Conservation (phyloP, 2,888 invertebrate species). For the Punctoribates punctum region DNA sequence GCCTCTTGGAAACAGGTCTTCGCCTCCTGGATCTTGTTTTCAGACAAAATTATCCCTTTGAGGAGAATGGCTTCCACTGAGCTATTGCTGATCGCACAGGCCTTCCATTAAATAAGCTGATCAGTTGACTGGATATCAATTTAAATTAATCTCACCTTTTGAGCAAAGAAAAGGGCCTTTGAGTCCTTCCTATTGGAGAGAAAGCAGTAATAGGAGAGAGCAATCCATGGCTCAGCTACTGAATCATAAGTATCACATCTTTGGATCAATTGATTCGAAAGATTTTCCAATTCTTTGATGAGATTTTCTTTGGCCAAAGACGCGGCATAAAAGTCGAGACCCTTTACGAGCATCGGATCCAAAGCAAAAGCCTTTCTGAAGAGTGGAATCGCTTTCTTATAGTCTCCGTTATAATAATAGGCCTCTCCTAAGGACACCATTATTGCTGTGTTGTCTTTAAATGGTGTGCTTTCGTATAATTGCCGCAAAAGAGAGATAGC, state of each 20-base stretch:
- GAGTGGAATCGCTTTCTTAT: slow-evolving; percentile 61
- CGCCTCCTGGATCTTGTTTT: slow-evolving; percentile 59
- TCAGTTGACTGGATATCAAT: not conserved
- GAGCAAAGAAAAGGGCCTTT: slow-evolving; percentile 11
- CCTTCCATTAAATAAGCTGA: slow-evolving; percentile 53
- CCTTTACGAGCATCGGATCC: slow-evolving; percentile 60
- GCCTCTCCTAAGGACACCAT: slow-evolving; percentile 68
- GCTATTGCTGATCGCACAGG: slow-evolving; percentile 62
- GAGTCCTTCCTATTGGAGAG: slow-evolving; percentile 58
- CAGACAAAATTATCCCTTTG: slow-evolving; percentile 66
- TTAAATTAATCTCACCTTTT: not conserved
- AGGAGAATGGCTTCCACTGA: slow-evolving; percentile 70
- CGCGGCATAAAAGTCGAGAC: slow-evolving; percentile 65
- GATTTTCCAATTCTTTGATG: slow-evolving; percentile 62
- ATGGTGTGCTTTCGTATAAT: slow-evolving; percentile 51
- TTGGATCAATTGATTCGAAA: slow-evolving; percentile 58
- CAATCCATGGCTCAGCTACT: slow-evolving; percentile 69
- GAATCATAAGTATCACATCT: slow-evolving; percentile 56
- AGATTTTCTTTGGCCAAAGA: slow-evolving; percentile 62
- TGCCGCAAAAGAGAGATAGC: slow-evolving; percentile 48
- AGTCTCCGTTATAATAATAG: slow-evolving; percentile 68
- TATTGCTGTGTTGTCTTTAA: slow-evolving; percentile 66
- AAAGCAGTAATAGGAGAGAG: slow-evolving; percentile 68
- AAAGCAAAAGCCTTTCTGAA: slow-evolving; percentile 54
- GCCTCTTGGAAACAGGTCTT: slow-evolving; percentile 66